Conservation (phyloP, 2,113 vertebrate species). For the Ictidomys tridecemlineatus region DNA sequence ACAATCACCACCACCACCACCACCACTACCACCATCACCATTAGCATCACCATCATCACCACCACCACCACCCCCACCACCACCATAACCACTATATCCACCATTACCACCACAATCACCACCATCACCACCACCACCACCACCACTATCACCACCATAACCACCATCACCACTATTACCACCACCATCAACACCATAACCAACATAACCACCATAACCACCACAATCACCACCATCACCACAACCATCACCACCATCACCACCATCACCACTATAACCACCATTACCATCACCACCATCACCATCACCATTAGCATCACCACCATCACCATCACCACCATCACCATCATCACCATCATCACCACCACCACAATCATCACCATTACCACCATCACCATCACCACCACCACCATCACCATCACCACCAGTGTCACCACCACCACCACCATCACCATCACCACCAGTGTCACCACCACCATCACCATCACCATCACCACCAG, state of each 20-base stretch:
- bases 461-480: not conserved
- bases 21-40: not conserved
- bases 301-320: not conserved
- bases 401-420: no score
- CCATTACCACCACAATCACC: not conserved
- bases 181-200: rapidly evolving
- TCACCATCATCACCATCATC: no score
- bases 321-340: rapidly evolving
- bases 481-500: rapidly evolving
- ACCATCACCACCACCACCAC: not conserved
- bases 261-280: not conserved
- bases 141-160: not conserved
- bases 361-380: not conserved
- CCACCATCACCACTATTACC: rapidly evolving
- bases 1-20: rapidly evolving
- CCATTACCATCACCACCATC: rapidly evolving
- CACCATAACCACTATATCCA: no score
- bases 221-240: no score
- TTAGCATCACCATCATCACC: rapidly evolving
- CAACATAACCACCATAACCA: rapidly evolving
- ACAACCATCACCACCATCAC: not conserved
- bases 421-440: not conserved
- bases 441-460: not conserved
- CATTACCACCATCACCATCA: rapidly evolving
- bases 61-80: rapidly evolving